Percentiles rank a stretch among this genome's conserved stretches.
Conservation (phyloP, 2,888 invertebrate species). For the Melieria crassipennis region DNA sequence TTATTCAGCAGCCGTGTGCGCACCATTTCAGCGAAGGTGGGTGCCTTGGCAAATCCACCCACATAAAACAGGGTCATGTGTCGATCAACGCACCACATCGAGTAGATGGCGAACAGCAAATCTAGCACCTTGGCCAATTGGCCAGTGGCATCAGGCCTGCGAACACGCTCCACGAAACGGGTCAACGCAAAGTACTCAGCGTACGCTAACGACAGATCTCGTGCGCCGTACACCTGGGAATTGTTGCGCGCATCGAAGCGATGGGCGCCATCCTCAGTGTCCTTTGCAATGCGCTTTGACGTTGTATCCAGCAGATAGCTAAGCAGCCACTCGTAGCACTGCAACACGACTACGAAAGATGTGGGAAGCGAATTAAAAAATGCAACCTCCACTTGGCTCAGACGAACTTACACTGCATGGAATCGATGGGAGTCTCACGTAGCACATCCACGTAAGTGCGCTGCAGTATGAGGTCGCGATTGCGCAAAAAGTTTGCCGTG, state of each 20-base stretch:
- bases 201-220: conserved; percentile 79
- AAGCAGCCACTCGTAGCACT: conserved; percentile 85
- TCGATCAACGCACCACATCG: conserved; percentile 72
- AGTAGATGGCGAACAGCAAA: conserved; percentile 69
- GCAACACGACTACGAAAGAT: conserved; percentile 72
- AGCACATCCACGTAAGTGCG: conserved; percentile 46
- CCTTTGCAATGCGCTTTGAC: conserved; percentile 70
- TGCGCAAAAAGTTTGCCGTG: conserved; percentile 75
- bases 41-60: conserved; percentile 67
- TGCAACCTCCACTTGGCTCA: neutral
- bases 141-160: conserved; percentile 59
- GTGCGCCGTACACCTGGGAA: conserved; percentile 83
- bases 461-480: conserved; percentile 67
- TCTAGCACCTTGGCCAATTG: conserved; percentile 65
- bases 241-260: conserved; percentile 82
- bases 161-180: conserved; percentile 54
- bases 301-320: conserved; percentile 81
- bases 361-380: neutral
- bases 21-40: conserved; percentile 70
- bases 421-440: conserved; percentile 43
- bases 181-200: conserved; percentile 75
- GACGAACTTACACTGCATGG: conserved; percentile 58
- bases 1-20: conserved; percentile 75
- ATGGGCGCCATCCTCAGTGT: conserved; percentile 70
- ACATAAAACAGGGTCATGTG: conserved; percentile 79